Evolutionary conservation across 2,113 vertebrate species (phyloP).

Genomic region (Notarius quadriscutis): DNA sequence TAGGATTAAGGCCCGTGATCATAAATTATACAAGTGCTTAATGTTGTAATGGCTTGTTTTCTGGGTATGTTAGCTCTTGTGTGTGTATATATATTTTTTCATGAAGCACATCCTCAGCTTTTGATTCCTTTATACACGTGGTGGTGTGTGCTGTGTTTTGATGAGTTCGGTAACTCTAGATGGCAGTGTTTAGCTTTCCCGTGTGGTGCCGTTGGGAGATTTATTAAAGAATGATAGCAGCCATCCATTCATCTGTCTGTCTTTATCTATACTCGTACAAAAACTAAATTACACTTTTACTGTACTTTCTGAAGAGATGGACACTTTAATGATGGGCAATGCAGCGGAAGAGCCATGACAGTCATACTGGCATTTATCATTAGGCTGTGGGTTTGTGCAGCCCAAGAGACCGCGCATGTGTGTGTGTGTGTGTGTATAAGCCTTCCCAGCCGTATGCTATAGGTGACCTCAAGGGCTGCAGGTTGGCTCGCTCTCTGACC

Average conservation of each 20-base stretch:
- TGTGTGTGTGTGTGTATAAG: constrained; percentile 52
- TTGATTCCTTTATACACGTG: constrained; percentile 60
- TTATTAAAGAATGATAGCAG: constrained; percentile 77
- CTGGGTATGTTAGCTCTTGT: not conserved
- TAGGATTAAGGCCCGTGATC: not conserved
- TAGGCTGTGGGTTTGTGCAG: constrained; percentile 43
- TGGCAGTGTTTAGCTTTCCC: constrained; percentile 74
- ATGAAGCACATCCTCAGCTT: constrained; percentile 51
- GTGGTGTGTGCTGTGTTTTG: constrained; percentile 33
- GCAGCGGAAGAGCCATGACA: constrained; percentile 66
- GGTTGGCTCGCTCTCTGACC: constrained; percentile 60
- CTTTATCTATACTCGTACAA: constrained; percentile 68
- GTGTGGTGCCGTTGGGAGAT: constrained; percentile 53
- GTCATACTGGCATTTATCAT: constrained; percentile 74
- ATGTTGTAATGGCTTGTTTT: constrained; percentile 15
- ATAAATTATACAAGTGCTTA: constrained; percentile 25
- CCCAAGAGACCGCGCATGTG: constrained; percentile 42
- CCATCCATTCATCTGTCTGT: constrained; percentile 76
- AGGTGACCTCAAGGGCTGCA: constrained; percentile 55
- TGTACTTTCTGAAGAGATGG: constrained; percentile 41
- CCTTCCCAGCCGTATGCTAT: constrained; percentile 45
- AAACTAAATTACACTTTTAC: constrained; percentile 52
- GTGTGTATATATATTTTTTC: not conserved
- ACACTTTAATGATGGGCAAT: constrained; percentile 47
- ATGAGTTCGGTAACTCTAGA: constrained; percentile 65